phyloP scores from a whole-genome alignment of 2,888 invertebrate species.

The Apamea anceps region DNA sequence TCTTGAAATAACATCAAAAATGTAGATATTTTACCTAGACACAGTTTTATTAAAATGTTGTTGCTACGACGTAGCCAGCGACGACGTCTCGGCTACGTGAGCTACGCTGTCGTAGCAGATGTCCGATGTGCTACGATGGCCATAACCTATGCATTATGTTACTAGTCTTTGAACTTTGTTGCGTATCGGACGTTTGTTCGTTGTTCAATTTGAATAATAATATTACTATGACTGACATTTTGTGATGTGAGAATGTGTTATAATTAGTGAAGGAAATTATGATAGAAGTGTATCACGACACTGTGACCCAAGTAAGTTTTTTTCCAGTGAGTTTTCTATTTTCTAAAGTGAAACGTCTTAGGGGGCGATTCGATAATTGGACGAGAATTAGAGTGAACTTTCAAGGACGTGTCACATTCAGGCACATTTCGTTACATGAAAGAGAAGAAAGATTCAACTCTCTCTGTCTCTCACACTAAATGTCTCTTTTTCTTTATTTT shows the following conservation, averaged over 20 bases:
- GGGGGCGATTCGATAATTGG: too few species aligned
- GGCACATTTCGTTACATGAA: too few species aligned
- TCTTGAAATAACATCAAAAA: background rate
- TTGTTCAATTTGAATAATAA: background rate
- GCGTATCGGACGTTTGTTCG: constrained; percentile 24
- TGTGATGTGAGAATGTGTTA: constrained; percentile 9
- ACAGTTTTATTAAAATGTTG: background rate
- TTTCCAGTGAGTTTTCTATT: background rate
- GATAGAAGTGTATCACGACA: constrained; percentile 36
- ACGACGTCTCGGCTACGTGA: constrained; percentile 40
- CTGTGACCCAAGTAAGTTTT: constrained; percentile 31
- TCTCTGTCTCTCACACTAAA: too few species aligned
- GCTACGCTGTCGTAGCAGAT: constrained; percentile 43
- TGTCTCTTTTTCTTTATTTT: too few species aligned
- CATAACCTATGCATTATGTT: background rate
- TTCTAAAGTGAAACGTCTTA: background rate
- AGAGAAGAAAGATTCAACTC: too few species aligned
- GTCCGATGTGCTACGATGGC: constrained; percentile 26
- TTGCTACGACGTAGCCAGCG: constrained; percentile 31
- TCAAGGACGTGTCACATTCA: too few species aligned
- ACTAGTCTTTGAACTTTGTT: constrained; percentile 43
- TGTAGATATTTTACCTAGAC: background rate
- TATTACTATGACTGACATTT: background rate
- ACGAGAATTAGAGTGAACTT: too few species aligned
- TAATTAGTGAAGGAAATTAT: constrained; percentile 28